Base-by-base conservation (phyloP, 2,797 vertebrate genomes). In the Cheirogaleus major region DNA sequence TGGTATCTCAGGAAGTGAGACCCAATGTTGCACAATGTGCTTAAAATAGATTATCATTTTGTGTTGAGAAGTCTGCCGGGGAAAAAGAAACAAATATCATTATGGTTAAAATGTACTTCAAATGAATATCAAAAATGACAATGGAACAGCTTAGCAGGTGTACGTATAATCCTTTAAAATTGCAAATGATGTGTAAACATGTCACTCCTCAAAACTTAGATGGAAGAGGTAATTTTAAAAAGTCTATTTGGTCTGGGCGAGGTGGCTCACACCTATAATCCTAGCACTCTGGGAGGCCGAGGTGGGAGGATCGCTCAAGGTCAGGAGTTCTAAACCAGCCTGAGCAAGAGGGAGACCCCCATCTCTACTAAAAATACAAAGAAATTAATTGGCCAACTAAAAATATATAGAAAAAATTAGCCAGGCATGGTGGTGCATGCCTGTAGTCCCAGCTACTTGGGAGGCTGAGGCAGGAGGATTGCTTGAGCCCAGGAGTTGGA, bases 171-270 rank as follows among this genome's bases (percentile, higher is more conserved):
- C 38, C 25, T 95, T 90, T 89, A 35, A 55, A 89, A 72, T 41
- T 92, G 48, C n/a, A 94, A 96, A 89, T 78, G 41, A 91, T 76
- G n/a, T 65, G 25, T 57, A 92, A 94, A 89, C 2, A 63, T 65
- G 38, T 83, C 65, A 85, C 43, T 82, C 48, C 65, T 70, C 22
- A 61, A 73, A 67, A 80, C 87, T 67, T 52, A 91, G 70, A 78
- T 30, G 63, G 13, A 67, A 86, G 32, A 67, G 8, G 95, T 89
- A 2, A 91, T 70, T 50, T 78, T 45, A 69, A 87, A 76, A 95
- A 69, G 12, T 55, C n/a, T 76, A 76, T 65, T 69, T 93, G 72
- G 55, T 8, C 52, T 8, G 52, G 1, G 52, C 7, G 7, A 0
- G 3, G 55, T 57, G 55, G 55, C 55, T 57, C 22, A 55, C 3